phyloP scores from a whole-genome alignment of 30 jellyfish, hydroid and myxozoan species.

The Hydra vulgaris region DNA sequence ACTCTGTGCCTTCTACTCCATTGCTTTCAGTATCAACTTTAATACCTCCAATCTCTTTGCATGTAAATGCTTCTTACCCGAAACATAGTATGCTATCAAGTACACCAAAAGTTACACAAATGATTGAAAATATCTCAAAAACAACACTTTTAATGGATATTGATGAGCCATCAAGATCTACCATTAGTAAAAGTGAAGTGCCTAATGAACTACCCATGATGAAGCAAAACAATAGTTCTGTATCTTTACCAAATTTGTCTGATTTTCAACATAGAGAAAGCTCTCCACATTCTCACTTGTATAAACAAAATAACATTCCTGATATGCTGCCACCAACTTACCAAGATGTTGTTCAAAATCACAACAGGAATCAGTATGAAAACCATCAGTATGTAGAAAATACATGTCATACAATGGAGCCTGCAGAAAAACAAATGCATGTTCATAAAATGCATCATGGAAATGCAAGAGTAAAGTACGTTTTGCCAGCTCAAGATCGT shows the following conservation, averaged over 20 bases:
- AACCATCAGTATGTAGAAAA: neutral
- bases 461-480: conserved; percentile 34
- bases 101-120: conserved; percentile 26
- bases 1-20: neutral
- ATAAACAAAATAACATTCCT: neutral
- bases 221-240: neutral
- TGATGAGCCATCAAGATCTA: conserved; percentile 21
- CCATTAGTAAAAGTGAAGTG: neutral
- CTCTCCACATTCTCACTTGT: neutral
- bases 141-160: conserved; percentile 25
- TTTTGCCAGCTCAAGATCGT: neutral
- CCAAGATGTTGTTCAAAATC: conserved; percentile 9
- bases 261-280: neutral
- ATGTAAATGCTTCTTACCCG: neutral
- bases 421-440: conserved; percentile 7
- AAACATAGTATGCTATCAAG: neutral
- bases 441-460: conserved; percentile 35
- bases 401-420: neutral
- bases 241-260: neutral
- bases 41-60: neutral
- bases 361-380: neutral
- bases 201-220: neutral
- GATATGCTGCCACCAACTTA: conserved; percentile 12
- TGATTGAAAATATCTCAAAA: conserved; percentile 29
- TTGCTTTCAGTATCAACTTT: neutral